A percentile compares a stretch with the other conserved stretches of the same genome.
Conservation (phyloP, 2,888 invertebrate species). For the Drosophila parthenogenetica region DNA sequence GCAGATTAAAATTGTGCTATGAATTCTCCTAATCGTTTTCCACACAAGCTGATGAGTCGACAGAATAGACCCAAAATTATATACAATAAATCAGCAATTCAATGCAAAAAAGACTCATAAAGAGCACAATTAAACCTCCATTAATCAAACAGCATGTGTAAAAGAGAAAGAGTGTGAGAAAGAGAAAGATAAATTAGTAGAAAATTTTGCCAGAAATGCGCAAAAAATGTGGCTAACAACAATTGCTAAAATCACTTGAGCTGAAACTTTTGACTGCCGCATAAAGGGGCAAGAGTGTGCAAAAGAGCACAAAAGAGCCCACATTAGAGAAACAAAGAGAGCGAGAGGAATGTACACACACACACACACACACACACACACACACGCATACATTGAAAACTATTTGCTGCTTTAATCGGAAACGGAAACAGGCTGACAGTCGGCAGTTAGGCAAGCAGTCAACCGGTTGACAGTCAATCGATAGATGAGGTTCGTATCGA, state of each 20-base stretch:
- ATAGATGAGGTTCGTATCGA: slow-evolving; percentile 62
- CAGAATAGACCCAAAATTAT: slow-evolving; percentile 8
- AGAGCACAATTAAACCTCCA: slow-evolving; percentile 72
- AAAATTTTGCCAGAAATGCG: slow-evolving; percentile 18
- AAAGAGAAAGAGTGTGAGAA: neutral
- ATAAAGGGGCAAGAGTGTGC: slow-evolving; percentile 1
- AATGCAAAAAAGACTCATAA: slow-evolving; percentile 32
- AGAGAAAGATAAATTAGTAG: neutral
- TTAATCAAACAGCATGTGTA: slow-evolving; percentile 72
- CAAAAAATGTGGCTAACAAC: slow-evolving; percentile 67
- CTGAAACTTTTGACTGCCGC: slow-evolving; percentile 61
- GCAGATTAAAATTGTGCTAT: too few relatives aligned
- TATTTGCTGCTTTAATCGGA: slow-evolving; percentile 82
- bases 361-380: slow-evolving; percentile 31
- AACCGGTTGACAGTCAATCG: slow-evolving; percentile 77
- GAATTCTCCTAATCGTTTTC: too few relatives aligned
- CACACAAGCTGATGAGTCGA: neutral
- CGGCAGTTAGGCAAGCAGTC: slow-evolving; percentile 77
- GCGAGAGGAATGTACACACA: neutral
- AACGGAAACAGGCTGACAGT: slow-evolving; percentile 82
- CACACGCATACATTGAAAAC: slow-evolving; percentile 59
- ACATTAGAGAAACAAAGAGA: slow-evolving; percentile 1
- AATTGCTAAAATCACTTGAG: slow-evolving; percentile 71
- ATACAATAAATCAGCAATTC: slow-evolving; percentile 51
- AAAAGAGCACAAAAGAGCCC: neutral